These are phyloP conservation scores for Drosophila orosa DNA, from an alignment of 1,140 invertebrate genomes.

Conservation along the genomic window DNA sequence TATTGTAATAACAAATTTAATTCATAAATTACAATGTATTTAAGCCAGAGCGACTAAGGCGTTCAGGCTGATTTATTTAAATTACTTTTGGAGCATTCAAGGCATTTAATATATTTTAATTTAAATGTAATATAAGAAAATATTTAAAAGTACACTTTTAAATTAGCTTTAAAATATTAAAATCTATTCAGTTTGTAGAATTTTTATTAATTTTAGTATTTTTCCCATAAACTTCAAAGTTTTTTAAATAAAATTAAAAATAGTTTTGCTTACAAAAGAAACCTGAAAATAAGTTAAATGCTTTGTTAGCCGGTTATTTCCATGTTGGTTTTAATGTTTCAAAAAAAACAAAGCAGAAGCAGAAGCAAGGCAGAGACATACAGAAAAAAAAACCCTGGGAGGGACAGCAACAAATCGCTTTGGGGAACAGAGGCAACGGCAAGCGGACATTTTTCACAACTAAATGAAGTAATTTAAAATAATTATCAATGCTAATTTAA, in stretches of 20 bases:
- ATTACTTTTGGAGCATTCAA: too few relatives aligned
- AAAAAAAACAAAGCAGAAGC: conserved; percentile 17
- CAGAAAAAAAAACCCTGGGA: conserved; percentile 4
- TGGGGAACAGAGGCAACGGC: conserved; percentile 48
- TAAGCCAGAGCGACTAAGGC: too few relatives aligned
- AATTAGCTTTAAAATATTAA: background rate
- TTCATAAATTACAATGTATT: too few relatives aligned
- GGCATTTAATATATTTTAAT: too few relatives aligned
- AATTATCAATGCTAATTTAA: conserved; percentile 82
- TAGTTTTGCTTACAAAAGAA: background rate
- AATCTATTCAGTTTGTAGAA: background rate
- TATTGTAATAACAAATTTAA: too few relatives aligned
- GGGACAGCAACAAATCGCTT: conserved; percentile 64
- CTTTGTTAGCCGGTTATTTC: background rate
- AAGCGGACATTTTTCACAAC: conserved; percentile 77
- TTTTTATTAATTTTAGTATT: background rate
- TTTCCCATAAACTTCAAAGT: background rate
- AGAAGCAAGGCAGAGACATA: conserved; percentile 21
- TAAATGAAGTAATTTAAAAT: conserved; percentile 82
- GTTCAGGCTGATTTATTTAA: too few relatives aligned
- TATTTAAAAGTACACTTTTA: background rate
- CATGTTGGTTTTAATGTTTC: background rate
- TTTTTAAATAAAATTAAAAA: background rate
- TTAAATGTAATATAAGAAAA: too few relatives aligned
- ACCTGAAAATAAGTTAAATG: background rate